A percentile compares a stretch with the other conserved stretches of the same genome.
Evolutionary conservation across 30 jellyfish, hydroid and myxozoan genomes (phyloP).

Genomic region (Turritopsis dohrnii): DNA sequence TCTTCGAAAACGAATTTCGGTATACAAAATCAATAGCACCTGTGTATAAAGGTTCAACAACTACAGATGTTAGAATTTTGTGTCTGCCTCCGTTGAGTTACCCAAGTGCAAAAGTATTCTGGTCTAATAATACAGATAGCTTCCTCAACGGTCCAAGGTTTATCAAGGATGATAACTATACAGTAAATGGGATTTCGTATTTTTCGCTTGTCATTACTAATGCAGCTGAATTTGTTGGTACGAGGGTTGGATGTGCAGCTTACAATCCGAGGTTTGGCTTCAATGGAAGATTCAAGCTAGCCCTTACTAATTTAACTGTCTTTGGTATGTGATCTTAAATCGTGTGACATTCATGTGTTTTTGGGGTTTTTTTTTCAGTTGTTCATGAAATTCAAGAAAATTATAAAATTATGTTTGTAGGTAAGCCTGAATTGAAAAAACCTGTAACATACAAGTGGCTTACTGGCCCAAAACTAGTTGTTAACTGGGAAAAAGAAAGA

Average conservation of each 20-base stretch:
- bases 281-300: constrained; percentile 11
- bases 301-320: not conserved
- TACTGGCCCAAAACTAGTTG: not conserved
- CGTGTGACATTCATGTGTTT: not conserved
- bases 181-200: not conserved
- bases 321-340: not conserved
- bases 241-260: constrained; percentile 17
- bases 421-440: not conserved
- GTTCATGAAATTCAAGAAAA: not conserved
- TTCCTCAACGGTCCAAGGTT: not conserved
- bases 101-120: constrained; percentile 26
- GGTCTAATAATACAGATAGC: constrained; percentile 9
- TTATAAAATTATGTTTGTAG: not conserved
- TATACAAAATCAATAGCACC: not conserved
- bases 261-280: constrained; percentile 22
- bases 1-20: not conserved
- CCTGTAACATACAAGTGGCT: not conserved
- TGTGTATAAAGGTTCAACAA: not conserved
- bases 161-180: not conserved
- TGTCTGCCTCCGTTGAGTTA: constrained; percentile 22
- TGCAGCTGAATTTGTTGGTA: constrained; percentile 13
- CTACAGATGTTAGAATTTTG: constrained; percentile 4
- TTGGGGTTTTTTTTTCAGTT: not conserved
- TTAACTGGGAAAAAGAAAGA: not conserved
- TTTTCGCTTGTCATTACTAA: not conserved